A percentile compares a stretch with the other conserved stretches of the same genome.
These are phyloP conservation scores for Hecatera dysodea DNA, from an alignment of 2,888 invertebrate genomes.

Conservation along the genomic window DNA sequence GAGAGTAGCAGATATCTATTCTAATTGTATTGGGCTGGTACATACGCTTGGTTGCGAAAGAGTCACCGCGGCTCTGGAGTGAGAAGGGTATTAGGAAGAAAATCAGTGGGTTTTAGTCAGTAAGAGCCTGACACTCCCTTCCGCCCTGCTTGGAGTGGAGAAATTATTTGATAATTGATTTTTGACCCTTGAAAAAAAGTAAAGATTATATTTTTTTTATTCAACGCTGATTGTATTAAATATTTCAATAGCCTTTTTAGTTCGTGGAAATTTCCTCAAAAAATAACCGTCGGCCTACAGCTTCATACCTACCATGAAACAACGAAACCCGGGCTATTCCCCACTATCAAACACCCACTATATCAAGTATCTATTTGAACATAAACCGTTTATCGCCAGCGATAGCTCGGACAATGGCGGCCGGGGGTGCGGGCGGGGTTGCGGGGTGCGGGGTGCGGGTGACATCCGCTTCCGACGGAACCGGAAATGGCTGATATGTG, in stretches of 20 bases:
- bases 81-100: no score
- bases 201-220: no score
- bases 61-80: no score
- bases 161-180: no score
- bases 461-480: slow-evolving; percentile 77
- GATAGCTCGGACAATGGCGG: slow-evolving; percentile 68
- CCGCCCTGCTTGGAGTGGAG: no score
- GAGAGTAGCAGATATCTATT: no score
- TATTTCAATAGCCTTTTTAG: not conserved
- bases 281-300: not conserved
- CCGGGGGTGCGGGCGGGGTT: slow-evolving; percentile 28
- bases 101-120: no score
- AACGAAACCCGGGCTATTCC: not conserved
- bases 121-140: no score
- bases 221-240: no score
- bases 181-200: no score
- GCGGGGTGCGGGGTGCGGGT: slow-evolving; percentile 18
- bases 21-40: no score
- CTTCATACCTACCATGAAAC: not conserved
- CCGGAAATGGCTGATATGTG: slow-evolving; percentile 81
- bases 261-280: not conserved
- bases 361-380: slow-evolving; percentile 69
- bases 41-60: no score
- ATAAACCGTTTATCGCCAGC: slow-evolving; percentile 70
- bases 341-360: slow-evolving; percentile 47